Evolutionary conservation across 2,888 invertebrate genomes (phyloP).

Genomic region (Andrena bucephala): DNA sequence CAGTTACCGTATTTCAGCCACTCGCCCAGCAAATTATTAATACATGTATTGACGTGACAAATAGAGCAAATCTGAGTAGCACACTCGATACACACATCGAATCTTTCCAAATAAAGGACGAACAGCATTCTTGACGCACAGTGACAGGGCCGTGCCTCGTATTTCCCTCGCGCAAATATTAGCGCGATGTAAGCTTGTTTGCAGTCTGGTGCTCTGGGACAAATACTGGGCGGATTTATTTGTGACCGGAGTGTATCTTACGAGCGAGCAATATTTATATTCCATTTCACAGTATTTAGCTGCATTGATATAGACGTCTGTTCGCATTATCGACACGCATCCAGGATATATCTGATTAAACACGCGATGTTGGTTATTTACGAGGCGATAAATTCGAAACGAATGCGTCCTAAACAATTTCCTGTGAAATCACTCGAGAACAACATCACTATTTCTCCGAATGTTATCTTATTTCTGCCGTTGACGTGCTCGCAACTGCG

Average conservation of each 20-base stretch:
- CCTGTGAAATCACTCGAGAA: no score
- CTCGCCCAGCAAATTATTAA: no score
- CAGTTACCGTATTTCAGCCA: no score
- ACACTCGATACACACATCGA: no score
- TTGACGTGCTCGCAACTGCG: no score
- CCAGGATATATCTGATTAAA: no score
- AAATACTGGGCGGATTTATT: constrained; percentile 27
- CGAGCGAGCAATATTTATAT: constrained; percentile 2
- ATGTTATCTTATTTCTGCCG: no score
- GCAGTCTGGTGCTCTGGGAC: background rate
- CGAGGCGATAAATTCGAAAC: no score
- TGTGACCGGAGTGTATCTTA: background rate
- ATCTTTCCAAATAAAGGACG: constrained; percentile 7
- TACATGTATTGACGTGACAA: background rate
- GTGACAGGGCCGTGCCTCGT: constrained; percentile 5
- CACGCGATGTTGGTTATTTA: no score
- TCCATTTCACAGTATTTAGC: background rate
- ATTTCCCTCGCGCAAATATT: constrained; percentile 45
- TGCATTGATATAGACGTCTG: background rate
- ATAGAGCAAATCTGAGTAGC: background rate
- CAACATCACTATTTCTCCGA: no score
- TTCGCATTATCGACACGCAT: background rate
- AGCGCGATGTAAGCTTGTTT: constrained; percentile 30
- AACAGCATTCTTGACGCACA: background rate
- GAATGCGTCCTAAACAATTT: no score